Conservation (phyloP, 2,888 invertebrate genomes). For the Rhagophthalmus giganteus region DNA sequence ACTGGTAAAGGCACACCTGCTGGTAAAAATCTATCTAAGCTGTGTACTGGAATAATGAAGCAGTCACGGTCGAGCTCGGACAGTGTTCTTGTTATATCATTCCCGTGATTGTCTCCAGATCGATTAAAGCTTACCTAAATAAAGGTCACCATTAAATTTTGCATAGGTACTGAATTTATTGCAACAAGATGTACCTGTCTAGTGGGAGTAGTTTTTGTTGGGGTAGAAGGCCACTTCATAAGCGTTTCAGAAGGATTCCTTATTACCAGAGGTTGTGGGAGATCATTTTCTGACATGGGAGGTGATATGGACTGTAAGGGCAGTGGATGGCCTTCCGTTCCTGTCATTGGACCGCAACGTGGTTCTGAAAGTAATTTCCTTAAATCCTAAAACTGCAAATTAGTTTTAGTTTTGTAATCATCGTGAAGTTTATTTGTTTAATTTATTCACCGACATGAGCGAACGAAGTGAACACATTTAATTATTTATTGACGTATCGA, state of each 20-base stretch:
- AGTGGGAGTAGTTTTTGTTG: conserved; percentile 53
- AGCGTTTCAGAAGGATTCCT: conserved; percentile 68
- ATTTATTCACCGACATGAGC: no score
- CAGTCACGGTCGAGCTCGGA: conserved; percentile 86
- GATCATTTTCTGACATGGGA: conserved; percentile 65
- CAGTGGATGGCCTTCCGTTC: conserved; percentile 53
- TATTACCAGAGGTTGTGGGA: conserved; percentile 72
- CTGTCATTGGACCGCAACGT: conserved; percentile 72
- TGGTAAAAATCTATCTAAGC: conserved; percentile 84
- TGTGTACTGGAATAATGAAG: conserved; percentile 90
- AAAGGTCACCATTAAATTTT: not conserved
- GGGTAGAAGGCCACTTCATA: conserved; percentile 60
- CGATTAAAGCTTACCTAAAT: conserved; percentile 44
- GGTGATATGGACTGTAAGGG: conserved; percentile 57
- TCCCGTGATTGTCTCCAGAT: conserved; percentile 42
- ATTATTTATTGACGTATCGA: no score
- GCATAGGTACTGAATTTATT: not conserved
- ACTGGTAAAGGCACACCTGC: conserved; percentile 81
- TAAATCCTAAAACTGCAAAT: no score
- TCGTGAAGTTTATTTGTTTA: not conserved
- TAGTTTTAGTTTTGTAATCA: not conserved
- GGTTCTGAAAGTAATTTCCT: no score
- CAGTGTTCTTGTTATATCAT: conserved; percentile 63
- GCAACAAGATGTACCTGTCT: conserved; percentile 53
- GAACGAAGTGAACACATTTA: no score